phyloP scores from a whole-genome alignment of 2,113 vertebrate genomes.

The Aegotheles bennettii region DNA sequence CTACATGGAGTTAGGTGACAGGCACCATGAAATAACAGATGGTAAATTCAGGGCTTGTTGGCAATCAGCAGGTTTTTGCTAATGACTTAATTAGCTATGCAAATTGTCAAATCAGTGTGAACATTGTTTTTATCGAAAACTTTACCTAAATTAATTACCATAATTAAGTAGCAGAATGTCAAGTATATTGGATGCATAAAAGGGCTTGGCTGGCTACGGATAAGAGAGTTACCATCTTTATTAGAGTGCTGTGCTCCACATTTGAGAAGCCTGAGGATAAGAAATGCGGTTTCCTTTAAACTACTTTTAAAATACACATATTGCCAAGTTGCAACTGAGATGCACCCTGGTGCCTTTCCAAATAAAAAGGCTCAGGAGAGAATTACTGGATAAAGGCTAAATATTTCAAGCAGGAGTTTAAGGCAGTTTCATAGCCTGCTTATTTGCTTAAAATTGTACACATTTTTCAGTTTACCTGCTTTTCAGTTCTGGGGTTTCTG shows the following conservation, averaged over 20 bases:
- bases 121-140: constrained; percentile 98
- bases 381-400: not conserved
- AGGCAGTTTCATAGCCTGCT: constrained; percentile 33
- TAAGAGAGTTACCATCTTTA: constrained; percentile 70
- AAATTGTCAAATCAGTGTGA: constrained; percentile 98
- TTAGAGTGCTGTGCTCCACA: constrained; percentile 23
- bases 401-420: constrained; percentile 35
- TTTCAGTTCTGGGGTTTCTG: constrained; percentile 63
- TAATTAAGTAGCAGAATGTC: constrained; percentile 91
- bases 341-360: not conserved
- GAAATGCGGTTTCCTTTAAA: constrained; percentile 21
- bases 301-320: not conserved
- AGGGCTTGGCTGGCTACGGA: constrained; percentile 71
- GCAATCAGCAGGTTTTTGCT: constrained; percentile 95
- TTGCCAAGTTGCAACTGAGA: not conserved
- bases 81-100: constrained; percentile 99
- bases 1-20: constrained; percentile 87
- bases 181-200: constrained; percentile 79
- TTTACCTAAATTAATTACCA: constrained; percentile 98
- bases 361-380: constrained; percentile 28
- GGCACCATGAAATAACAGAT: constrained; percentile 93
- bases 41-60: constrained; percentile 94
- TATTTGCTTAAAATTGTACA: constrained; percentile 37
- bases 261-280: constrained; percentile 37
- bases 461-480: constrained; percentile 64